Evolutionary conservation across 2,797 vertebrate species (phyloP).

Genomic region (Lagorchestes hirsutus): DNA sequence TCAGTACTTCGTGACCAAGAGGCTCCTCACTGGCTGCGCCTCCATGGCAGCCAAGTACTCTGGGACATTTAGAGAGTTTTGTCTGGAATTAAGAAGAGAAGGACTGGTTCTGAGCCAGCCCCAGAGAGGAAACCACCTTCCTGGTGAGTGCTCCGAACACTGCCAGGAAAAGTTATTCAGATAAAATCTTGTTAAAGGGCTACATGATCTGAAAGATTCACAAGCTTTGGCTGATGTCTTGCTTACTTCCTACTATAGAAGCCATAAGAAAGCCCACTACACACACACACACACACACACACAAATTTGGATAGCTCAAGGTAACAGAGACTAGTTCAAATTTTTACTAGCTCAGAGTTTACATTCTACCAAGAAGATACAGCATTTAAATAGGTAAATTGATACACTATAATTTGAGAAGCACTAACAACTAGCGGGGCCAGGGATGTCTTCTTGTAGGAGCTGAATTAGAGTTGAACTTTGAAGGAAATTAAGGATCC

Average conservation of each 20-base stretch:
- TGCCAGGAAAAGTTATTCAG: neutral
- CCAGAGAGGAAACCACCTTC: neutral
- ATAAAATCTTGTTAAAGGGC: neutral
- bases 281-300: neutral
- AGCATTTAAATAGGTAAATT: neutral
- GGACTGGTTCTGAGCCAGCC: neutral
- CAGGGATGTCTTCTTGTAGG: neutral
- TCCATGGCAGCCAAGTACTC: neutral
- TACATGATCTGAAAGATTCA: neutral
- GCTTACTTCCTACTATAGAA: neutral
- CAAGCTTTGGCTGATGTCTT: neutral
- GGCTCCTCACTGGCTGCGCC: neutral
- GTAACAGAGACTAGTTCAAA: neutral
- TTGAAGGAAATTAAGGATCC: neutral
- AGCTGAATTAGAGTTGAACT: neutral
- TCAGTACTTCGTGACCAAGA: neutral
- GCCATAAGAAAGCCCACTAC: neutral
- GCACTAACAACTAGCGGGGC: neutral
- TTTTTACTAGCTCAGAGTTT: neutral
- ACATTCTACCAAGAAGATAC: neutral
- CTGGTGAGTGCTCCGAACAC: neutral
- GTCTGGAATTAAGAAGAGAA: neutral
- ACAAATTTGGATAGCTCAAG: neutral
- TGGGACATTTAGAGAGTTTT: neutral
- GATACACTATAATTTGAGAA: neutral